These are phyloP conservation scores for Ctenodactylus gundi DNA, from an alignment of 2,113 vertebrate genomes.

Conservation along the genomic window DNA sequence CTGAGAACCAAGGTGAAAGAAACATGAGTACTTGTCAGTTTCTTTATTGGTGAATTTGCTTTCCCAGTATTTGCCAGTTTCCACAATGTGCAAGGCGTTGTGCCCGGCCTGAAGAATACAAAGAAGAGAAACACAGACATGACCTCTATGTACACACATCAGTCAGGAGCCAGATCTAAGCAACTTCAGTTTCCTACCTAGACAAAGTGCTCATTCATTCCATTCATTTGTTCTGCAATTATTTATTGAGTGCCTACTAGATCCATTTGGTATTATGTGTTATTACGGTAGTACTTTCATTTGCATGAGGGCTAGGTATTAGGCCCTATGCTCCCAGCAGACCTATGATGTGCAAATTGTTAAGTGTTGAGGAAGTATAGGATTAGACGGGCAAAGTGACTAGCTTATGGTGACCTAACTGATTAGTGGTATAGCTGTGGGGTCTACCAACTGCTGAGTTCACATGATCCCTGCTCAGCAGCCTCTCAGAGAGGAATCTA, in stretches of 20 bases:
- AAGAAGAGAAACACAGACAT: background rate
- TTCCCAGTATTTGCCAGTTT: background rate
- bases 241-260: background rate
- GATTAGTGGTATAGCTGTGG: background rate
- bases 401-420: background rate
- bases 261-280: background rate
- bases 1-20: background rate
- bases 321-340: background rate
- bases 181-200: background rate
- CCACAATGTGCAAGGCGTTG: background rate
- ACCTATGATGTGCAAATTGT: background rate
- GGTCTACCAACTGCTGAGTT: background rate
- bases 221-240: background rate
- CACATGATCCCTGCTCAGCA: background rate
- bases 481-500: conserved; percentile 5
- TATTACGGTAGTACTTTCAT: background rate
- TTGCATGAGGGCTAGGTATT: background rate
- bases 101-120: background rate
- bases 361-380: background rate
- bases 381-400: background rate
- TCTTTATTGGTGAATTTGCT: background rate
- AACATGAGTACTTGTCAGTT: background rate
- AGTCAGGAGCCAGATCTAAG: background rate
- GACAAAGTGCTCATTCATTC: background rate
- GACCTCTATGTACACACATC: background rate